A percentile compares a stretch with the other conserved stretches of the same genome.
These are phyloP conservation scores for Merops nubicus DNA, from an alignment of 2,113 vertebrate genomes.

Conservation along the genomic window DNA sequence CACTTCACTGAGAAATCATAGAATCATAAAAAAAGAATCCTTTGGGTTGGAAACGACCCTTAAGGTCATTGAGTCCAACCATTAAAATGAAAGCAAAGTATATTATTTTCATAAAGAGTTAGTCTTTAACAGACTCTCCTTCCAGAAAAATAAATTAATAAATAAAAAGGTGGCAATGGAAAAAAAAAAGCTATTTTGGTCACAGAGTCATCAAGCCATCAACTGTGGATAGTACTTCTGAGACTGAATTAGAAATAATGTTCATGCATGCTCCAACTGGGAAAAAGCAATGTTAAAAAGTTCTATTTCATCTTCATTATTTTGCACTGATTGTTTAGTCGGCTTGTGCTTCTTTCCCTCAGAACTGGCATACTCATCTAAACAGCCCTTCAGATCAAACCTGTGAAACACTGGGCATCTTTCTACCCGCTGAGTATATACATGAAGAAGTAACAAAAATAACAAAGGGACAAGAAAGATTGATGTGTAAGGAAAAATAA, in stretches of 20 bases:
- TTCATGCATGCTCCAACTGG: not conserved
- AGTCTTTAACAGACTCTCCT: not conserved
- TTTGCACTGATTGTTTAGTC: not conserved
- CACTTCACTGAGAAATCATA: not conserved
- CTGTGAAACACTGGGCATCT: not conserved
- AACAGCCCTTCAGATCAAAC: not conserved
- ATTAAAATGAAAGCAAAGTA: not conserved
- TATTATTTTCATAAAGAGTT: not conserved
- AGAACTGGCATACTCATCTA: not conserved
- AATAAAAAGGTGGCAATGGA: not conserved
- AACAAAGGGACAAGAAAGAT: constrained; percentile 35
- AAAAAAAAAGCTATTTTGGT: not conserved
- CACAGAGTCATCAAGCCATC: not conserved
- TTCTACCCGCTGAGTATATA: not conserved
- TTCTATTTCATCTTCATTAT: not conserved
- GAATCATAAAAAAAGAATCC: not conserved
- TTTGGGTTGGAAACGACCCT: not conserved
- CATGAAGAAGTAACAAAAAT: constrained; percentile 66
- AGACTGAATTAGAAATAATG: not conserved
- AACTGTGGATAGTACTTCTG: not conserved
- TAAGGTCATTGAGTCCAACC: not conserved
- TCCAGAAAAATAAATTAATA: not conserved
- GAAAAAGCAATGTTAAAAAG: not conserved
- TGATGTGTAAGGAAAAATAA: constrained; percentile 42
- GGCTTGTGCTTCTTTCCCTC: not conserved